phyloP scores from a whole-genome alignment of 2,113 vertebrate species.

The Apaloderma vittatum region DNA sequence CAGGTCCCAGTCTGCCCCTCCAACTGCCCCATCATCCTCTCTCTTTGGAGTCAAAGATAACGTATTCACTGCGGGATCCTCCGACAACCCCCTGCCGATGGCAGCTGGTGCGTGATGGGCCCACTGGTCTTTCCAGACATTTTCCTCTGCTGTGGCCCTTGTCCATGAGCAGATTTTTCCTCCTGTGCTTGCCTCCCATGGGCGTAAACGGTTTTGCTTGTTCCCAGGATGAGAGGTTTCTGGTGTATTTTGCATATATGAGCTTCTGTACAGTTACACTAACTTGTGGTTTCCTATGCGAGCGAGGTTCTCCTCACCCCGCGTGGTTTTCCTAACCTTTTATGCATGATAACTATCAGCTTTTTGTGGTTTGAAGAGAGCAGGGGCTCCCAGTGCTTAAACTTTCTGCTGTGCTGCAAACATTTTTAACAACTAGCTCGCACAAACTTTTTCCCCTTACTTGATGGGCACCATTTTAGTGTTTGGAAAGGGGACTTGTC shows the following conservation, averaged over 20 bases:
- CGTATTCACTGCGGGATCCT: rapidly evolving
- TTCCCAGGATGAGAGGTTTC: conserved; percentile 38
- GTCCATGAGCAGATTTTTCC: background rate
- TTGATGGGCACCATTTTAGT: background rate
- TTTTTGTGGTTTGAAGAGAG: background rate
- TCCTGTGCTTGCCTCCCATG: background rate
- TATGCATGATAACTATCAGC: background rate
- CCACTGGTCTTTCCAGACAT: background rate
- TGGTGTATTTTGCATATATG: conserved; percentile 1
- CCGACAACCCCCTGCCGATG: background rate
- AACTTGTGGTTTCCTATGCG: background rate
- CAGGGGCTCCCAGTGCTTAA: background rate
- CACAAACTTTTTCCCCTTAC: background rate
- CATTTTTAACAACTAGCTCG: background rate
- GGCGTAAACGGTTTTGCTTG: background rate
- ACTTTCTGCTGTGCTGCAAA: background rate
- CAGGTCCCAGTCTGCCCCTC: background rate
- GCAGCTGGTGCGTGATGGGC: background rate
- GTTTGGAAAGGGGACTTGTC: background rate
- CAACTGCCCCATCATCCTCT: background rate
- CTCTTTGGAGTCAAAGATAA: background rate
- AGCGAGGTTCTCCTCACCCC: background rate
- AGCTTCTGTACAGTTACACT: background rate
- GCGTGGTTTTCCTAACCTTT: conserved; percentile 17
- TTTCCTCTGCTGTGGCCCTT: background rate